Percentiles rank a stretch among this genome's conserved stretches.
Conservation (phyloP, 2,797 vertebrate genomes). For the Erithacus rubecula region DNA sequence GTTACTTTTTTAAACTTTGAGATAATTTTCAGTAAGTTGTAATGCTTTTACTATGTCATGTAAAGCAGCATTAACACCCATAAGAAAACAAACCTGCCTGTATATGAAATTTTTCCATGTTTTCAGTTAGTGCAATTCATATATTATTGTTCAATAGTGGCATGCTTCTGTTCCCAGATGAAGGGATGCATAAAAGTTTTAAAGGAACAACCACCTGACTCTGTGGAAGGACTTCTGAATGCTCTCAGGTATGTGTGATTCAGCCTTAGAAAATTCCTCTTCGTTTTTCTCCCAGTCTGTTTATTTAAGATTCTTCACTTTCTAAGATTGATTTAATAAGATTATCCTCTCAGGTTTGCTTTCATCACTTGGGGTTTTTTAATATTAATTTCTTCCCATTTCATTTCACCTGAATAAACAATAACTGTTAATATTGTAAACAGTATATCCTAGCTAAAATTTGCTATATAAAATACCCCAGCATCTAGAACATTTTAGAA, state of each 20-base stretch:
- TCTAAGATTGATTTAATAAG: neutral
- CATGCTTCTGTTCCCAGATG: conserved; percentile 79
- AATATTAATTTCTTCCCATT: neutral
- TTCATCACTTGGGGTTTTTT: neutral
- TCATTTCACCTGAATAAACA: neutral
- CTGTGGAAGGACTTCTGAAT: conserved; percentile 95
- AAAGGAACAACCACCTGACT: conserved; percentile 95
- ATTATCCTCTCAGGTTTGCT: neutral
- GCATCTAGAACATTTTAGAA: neutral
- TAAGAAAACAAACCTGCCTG: neutral
- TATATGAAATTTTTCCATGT: neutral
- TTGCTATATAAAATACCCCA: neutral
- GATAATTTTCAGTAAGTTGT: neutral
- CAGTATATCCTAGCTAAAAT: neutral
- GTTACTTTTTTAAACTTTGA: neutral
- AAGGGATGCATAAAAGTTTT: conserved; percentile 92
- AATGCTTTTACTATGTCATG: neutral
- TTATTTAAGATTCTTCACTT: neutral
- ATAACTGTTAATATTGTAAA: neutral
- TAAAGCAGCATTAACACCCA: neutral
- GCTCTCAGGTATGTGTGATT: conserved; percentile 88
- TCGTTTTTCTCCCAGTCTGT: neutral
- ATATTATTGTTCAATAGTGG: conserved; percentile 62
- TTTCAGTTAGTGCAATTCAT: conserved; percentile 46
- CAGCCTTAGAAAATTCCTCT: neutral